A percentile compares a stretch with the other conserved stretches of the same genome.
phyloP scores from a whole-genome alignment of 1,140 invertebrate genomes.

The Lutraria rhynchaena region DNA sequence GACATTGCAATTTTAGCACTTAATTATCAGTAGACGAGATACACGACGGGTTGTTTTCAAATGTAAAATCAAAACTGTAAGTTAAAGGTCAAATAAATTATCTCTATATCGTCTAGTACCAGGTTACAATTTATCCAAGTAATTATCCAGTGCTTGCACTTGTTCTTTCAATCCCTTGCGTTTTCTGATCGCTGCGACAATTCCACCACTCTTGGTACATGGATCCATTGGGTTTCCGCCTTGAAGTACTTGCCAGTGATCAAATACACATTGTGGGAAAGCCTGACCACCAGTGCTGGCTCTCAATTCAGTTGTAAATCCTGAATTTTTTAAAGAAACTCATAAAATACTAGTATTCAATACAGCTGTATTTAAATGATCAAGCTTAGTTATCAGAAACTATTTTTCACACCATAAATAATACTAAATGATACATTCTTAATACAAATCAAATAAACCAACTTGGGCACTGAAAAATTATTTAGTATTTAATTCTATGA shows the following conservation, averaged over 20 bases:
- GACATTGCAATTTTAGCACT: neutral
- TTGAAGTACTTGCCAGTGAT: constrained; percentile 99
- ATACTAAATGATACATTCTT: no score
- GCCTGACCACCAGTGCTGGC: constrained; percentile 99
- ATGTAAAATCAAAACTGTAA: neutral
- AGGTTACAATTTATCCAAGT: constrained; percentile 80
- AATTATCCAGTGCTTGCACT: constrained; percentile 79
- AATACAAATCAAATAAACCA: no score
- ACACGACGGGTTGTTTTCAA: neutral
- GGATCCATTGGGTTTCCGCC: constrained; percentile 96
- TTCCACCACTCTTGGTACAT: constrained; percentile 89
- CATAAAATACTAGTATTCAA: no score
- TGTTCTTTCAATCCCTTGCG: constrained; percentile 99
- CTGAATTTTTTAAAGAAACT: no score
- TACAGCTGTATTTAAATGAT: no score
- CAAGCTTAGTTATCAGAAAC: no score
- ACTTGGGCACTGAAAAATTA: neutral
- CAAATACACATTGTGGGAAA: constrained; percentile 99
- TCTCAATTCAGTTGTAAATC: constrained; percentile 98
- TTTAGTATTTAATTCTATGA: no score
- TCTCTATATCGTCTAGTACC: neutral
- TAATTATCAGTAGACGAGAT: constrained; percentile 12
- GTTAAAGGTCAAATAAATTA: constrained; percentile 5
- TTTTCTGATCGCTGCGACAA: constrained; percentile 98
- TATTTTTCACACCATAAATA: no score